Percentiles rank a stretch among this genome's conserved stretches.
These are phyloP conservation scores for Smutsia gigantea DNA, from an alignment of 2,797 vertebrate genomes.

Conservation along the genomic window DNA sequence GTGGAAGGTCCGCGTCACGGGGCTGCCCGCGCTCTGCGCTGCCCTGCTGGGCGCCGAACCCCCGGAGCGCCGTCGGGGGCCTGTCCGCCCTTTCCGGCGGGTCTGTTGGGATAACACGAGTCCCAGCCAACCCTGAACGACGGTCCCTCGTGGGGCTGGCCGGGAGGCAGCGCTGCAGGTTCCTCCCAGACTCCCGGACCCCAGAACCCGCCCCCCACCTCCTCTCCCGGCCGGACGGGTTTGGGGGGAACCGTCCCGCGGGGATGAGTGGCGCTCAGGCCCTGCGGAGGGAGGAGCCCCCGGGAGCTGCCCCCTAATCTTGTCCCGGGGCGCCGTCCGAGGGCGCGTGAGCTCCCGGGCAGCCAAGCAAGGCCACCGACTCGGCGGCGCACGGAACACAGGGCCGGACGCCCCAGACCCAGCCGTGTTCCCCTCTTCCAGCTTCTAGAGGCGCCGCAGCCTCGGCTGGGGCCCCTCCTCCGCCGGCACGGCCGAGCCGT, in stretches of 20 bases:
- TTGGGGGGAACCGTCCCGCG: not conserved
- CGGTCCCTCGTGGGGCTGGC: not conserved
- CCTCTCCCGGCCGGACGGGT: not conserved
- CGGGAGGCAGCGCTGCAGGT: not conserved
- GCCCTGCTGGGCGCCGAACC: too few species aligned
- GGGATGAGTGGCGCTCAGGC: not conserved
- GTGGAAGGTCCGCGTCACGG: not conserved
- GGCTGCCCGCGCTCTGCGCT: too few species aligned
- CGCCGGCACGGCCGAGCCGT: not conserved
- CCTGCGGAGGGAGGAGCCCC: not conserved
- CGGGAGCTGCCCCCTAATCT: not conserved
- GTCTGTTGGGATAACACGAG: not conserved
- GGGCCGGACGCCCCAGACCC: not conserved
- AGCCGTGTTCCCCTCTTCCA: rapidly evolving
- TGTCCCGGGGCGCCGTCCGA: too few species aligned
- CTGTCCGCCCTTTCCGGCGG: not conserved
- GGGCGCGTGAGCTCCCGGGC: too few species aligned
- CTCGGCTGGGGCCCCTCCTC: not conserved
- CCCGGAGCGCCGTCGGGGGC: too few species aligned
- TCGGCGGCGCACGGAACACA: too few species aligned
- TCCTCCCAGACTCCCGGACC: not conserved
- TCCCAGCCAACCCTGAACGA: not conserved
- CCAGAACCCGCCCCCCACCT: not conserved
- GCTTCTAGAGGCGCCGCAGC: too few species aligned
- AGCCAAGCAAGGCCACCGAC: too few species aligned